phyloP scores from a whole-genome alignment of 2,888 invertebrate species.

The Drosophila nr. medialis region DNA sequence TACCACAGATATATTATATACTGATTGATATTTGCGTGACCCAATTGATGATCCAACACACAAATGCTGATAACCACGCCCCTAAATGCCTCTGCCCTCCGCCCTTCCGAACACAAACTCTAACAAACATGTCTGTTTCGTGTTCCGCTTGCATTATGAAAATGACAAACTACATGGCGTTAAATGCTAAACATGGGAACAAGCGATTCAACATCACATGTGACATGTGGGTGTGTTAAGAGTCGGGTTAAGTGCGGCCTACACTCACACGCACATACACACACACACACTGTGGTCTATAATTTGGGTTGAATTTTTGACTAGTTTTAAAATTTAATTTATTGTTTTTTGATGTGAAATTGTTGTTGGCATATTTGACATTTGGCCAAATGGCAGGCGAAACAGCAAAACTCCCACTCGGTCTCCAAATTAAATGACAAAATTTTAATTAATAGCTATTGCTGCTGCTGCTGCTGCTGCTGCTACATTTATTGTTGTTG shows the following conservation, averaged over 20 bases:
- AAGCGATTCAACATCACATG: constrained; percentile 19
- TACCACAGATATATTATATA: neutral
- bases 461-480: constrained; percentile 26
- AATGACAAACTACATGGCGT: constrained; percentile 47
- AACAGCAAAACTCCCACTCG: constrained; percentile 8
- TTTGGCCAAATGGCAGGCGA: constrained; percentile 47
- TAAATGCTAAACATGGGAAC: constrained; percentile 38
- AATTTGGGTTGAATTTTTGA: constrained; percentile 12
- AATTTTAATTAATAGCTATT: constrained; percentile 74
- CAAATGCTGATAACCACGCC: neutral
- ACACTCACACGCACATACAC: neutral
- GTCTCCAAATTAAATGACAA: constrained; percentile 61
- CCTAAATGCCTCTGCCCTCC: neutral
- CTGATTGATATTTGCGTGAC: constrained; percentile 49
- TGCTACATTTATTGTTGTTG: constrained; percentile 32
- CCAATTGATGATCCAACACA: constrained; percentile 19
- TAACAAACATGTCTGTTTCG: constrained; percentile 2
- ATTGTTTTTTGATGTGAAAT: constrained; percentile 57
- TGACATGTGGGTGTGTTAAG: constrained; percentile 6
- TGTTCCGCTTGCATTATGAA: constrained; percentile 37
- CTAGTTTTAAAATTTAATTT: constrained; percentile 54
- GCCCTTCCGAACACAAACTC: neutral
- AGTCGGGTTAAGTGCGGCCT: constrained; percentile 21
- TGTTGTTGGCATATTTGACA: constrained; percentile 79
- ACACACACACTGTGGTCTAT: neutral